These are phyloP conservation scores for Argynnis bischoffii DNA, from an alignment of 2,888 invertebrate species.

Conservation along the genomic window DNA sequence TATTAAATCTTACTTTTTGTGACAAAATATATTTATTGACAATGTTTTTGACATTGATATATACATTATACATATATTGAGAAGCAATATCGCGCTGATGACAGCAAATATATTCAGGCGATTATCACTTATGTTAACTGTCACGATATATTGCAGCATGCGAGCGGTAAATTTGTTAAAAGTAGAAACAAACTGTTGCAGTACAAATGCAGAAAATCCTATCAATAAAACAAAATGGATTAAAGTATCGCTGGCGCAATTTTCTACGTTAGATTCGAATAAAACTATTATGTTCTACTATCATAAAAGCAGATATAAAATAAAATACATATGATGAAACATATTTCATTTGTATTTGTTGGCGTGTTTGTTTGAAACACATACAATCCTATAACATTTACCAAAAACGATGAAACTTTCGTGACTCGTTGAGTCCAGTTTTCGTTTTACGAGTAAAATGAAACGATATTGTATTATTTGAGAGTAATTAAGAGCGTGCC, in stretches of 20 bases:
- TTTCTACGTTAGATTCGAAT: conserved; percentile 24
- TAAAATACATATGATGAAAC: background rate
- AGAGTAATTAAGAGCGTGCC: too few species aligned
- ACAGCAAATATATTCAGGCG: conserved; percentile 16
- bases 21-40: background rate
- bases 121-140: conserved; percentile 30
- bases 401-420: too few species aligned
- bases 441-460: too few species aligned
- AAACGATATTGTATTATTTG: too few species aligned
- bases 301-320: conserved; percentile 1
- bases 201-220: conserved; percentile 31
- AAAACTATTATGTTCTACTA: background rate
- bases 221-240: conserved; percentile 36
- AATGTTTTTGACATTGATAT: background rate
- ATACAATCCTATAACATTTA: too few species aligned
- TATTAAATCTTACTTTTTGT: background rate
- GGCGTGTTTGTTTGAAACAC: too few species aligned
- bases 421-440: too few species aligned
- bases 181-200: conserved; percentile 35
- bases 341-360: background rate
- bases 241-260: conserved; percentile 34
- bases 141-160: conserved; percentile 11
- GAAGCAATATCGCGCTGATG: conserved; percentile 12
- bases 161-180: conserved; percentile 23
- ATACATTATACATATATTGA: background rate